Evolutionary conservation across 2,113 vertebrate genomes (phyloP), one percentile per base, ranked within the genome.

Genomic region (Upupa epops): DNA sequence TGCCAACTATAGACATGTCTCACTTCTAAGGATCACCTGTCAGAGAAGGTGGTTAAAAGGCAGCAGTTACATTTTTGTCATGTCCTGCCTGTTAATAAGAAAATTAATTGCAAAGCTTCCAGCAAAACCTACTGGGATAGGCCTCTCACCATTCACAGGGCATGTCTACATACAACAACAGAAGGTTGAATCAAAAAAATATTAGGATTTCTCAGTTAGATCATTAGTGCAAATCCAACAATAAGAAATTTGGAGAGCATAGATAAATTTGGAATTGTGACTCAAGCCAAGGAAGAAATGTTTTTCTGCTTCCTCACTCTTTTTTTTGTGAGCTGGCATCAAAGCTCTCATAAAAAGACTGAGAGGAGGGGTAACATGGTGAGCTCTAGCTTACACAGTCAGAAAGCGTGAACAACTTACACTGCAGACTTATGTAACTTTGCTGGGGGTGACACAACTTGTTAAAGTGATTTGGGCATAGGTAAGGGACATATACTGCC

Each of bases 31-130:
- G 48, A 56, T 74, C 56, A 63, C 3, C 0, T 1, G 4, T 25
- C 59, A 18, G 15, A 54, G 69, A 72, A 58, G 17, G 61, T 56
- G 46, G 54, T 29, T 40, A 29, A 58, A 78, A 86, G 51, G 63
- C 66, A 73, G 54, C 26, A 66, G 73, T 31, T 42, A 48, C 0
- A 1, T 28, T 64, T n/a, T 20, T 49, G 46, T 34, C 48, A 52
- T 0, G 13, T 12, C 78, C 60, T 0, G 0, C 52, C 19, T 0
- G 1, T 21, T 2, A 6, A 48, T 1, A 6, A 34, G 17, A 90
- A 56, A 86, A 74, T 15, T 68, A 71, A 74, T 0, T 18, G 37
- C 42, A 63, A 49, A 69, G 32, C 31, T 71, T 42, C 82, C 70
- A 79, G 65, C 18, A 25, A 8, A 56, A 4, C 65, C 49, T 0